phyloP scores from a whole-genome alignment of 2,888 invertebrate genomes.

The Pilophorus perplexus region DNA sequence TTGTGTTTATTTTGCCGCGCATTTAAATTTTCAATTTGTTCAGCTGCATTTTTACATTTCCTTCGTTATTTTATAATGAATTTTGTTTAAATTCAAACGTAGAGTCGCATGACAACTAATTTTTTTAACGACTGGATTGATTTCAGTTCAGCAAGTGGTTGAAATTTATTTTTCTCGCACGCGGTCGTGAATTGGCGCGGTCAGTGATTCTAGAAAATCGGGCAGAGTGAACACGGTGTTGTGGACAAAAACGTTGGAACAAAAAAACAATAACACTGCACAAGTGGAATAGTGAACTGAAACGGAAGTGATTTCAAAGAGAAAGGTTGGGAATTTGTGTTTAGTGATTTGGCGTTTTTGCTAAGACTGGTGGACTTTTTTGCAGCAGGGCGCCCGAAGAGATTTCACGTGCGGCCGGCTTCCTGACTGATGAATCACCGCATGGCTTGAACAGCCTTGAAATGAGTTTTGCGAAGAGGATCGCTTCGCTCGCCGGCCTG shows the following conservation, averaged over 20 bases:
- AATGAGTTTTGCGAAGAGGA: no score
- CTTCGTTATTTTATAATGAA: neutral
- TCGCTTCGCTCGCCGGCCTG: no score
- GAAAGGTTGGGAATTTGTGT: no score
- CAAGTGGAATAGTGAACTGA: constrained; percentile 24
- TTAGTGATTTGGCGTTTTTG: neutral
- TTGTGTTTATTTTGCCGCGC: neutral
- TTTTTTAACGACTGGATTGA: constrained; percentile 12
- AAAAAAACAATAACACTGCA: no score
- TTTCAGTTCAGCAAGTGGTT: constrained; percentile 8
- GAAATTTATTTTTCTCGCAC: neutral
- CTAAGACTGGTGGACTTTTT: constrained; percentile 21
- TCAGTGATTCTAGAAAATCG: constrained; percentile 6
- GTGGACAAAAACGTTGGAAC: no score
- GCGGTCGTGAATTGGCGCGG: neutral
- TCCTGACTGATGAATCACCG: no score
- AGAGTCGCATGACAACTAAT: constrained; percentile 11
- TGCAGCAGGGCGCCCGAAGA: no score
- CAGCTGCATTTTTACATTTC: neutral
- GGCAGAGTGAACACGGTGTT: no score
- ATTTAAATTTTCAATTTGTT: no score
- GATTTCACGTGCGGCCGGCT: no score
- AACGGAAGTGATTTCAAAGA: constrained; percentile 1
- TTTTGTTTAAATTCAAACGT: neutral
- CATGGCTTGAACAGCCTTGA: no score